Evolutionary conservation across 2,113 vertebrate genomes (phyloP).

Genomic region (Stigmatopora argus): DNA sequence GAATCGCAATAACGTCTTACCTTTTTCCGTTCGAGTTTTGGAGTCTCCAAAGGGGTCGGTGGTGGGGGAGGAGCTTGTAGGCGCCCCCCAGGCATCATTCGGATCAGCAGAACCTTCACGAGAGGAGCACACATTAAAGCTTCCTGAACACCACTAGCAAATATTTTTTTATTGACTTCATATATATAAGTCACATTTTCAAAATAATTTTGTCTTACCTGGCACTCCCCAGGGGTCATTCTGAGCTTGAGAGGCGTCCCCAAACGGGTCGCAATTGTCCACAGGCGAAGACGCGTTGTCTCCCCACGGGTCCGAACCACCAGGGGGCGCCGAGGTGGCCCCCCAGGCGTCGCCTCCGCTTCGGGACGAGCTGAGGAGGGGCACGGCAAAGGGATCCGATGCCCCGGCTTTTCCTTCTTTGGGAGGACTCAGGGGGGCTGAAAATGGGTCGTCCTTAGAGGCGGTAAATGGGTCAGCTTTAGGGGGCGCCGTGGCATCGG

Average conservation of each 20-base stretch:
- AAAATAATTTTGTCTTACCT: constrained; percentile 43
- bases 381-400: constrained; percentile 47
- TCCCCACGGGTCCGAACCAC: constrained; percentile 69
- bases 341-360: constrained; percentile 38
- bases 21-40: constrained; percentile 29
- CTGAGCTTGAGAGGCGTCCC: constrained; percentile 47
- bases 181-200: background rate
- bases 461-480: constrained; percentile 1
- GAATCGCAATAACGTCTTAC: background rate
- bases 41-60: constrained; percentile 65
- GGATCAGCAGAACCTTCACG: constrained; percentile 23
- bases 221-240: constrained; percentile 65
- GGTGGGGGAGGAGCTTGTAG: constrained; percentile 39
- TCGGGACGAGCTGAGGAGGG: constrained; percentile 17
- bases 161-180: too few relatives aligned
- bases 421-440: constrained; percentile 16
- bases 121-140: background rate
- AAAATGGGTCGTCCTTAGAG: constrained; percentile 21
- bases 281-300: constrained; percentile 20
- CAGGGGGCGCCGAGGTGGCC: constrained; percentile 22
- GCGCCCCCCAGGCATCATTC: constrained; percentile 62
- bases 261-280: constrained; percentile 56
- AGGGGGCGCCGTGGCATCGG: background rate
- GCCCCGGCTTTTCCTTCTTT: constrained; percentile 8
- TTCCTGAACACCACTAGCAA: background rate